These are phyloP conservation scores for Hedya salicella DNA, from an alignment of 2,888 invertebrate species.

Conservation along the genomic window DNA sequence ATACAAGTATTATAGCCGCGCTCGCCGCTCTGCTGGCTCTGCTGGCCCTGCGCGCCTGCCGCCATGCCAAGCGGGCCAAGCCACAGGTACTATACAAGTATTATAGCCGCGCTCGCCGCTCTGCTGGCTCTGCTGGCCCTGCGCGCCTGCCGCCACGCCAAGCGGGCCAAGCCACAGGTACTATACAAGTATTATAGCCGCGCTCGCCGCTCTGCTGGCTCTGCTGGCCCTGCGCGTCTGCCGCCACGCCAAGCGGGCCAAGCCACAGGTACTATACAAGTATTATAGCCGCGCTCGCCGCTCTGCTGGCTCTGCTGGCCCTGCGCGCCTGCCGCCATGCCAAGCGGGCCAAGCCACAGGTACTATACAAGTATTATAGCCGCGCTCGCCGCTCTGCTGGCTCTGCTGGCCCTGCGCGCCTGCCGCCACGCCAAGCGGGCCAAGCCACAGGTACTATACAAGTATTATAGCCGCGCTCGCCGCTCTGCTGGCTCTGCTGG, in stretches of 20 bases:
- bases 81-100: too few relatives aligned
- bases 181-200: too few relatives aligned
- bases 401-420: conserved; percentile 67
- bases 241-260: conserved; percentile 57
- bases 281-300: conserved; percentile 73
- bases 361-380: too few relatives aligned
- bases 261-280: too few relatives aligned
- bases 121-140: conserved; percentile 67
- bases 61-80: conserved; percentile 55
- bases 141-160: conserved; percentile 64
- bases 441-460: too few relatives aligned
- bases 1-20: too few relatives aligned
- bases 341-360: conserved; percentile 54
- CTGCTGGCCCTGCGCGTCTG: conserved; percentile 69
- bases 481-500: conserved; percentile 67
- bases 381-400: conserved; percentile 70
- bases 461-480: conserved; percentile 74
- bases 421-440: conserved; percentile 61
- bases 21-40: conserved; percentile 69
- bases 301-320: conserved; percentile 66
- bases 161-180: conserved; percentile 51
- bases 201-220: conserved; percentile 69
- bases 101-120: conserved; percentile 73
- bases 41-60: conserved; percentile 68
- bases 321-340: conserved; percentile 66